These are phyloP conservation scores for Hypanus sabinus DNA, from an alignment of 2,113 vertebrate species.

Conservation along the genomic window DNA sequence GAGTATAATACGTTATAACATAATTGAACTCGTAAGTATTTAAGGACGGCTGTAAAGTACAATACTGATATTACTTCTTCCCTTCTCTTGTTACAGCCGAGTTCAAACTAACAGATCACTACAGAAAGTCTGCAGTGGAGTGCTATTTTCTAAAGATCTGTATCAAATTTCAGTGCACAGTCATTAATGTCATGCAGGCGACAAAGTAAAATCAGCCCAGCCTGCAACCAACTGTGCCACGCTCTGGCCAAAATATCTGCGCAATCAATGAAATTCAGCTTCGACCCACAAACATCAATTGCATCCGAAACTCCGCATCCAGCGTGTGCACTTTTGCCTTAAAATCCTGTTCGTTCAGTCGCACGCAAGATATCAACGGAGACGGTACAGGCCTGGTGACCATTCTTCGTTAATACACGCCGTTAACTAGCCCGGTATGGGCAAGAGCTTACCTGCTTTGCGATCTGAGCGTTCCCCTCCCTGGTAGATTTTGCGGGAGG, in stretches of 20 bases:
- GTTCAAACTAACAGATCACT: background rate
- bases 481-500: background rate
- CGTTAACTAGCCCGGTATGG: background rate
- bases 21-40: too few species aligned
- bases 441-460: background rate
- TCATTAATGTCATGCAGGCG: background rate
- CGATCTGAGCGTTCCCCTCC: background rate
- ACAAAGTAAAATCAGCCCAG: background rate
- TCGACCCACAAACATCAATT: background rate
- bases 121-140: background rate
- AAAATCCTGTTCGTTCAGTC: background rate
- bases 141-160: background rate
- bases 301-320: background rate
- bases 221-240: background rate
- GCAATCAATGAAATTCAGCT: background rate
- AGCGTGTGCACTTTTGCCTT: background rate
- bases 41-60: background rate
- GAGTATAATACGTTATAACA: too few species aligned
- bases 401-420: background rate
- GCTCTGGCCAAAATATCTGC: background rate
- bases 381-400: background rate
- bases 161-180: too few species aligned
- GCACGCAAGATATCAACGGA: background rate
- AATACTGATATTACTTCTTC: background rate
- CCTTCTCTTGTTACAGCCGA: background rate